Evolutionary conservation across 2,888 invertebrate species (phyloP).

Genomic region (Sinopyrophorus schimmeli): DNA sequence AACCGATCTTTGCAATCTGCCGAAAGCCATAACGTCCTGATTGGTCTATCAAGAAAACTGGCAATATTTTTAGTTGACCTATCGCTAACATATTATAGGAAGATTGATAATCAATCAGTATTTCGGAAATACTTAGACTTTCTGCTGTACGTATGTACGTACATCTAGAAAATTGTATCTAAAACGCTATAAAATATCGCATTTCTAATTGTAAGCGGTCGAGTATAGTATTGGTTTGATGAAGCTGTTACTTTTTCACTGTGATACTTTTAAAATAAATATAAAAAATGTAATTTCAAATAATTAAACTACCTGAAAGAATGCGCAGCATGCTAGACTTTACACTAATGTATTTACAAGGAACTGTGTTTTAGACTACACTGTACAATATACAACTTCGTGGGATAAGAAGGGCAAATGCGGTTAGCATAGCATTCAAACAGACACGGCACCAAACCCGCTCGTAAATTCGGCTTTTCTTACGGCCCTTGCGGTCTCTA

Average conservation of each 20-base stretch:
- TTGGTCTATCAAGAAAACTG: constrained; percentile 49
- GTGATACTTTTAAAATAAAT: too few relatives aligned
- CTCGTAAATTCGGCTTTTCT: constrained; percentile 55
- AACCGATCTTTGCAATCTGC: constrained; percentile 40
- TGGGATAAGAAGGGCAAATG: constrained; percentile 34
- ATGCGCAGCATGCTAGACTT: too few relatives aligned
- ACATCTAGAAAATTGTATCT: too few relatives aligned
- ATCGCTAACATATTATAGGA: constrained; percentile 46
- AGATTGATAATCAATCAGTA: constrained; percentile 52
- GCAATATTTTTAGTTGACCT: constrained; percentile 47
- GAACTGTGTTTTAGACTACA: constrained; percentile 31
- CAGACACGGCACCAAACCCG: constrained; percentile 48
- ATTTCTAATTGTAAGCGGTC: too few relatives aligned
- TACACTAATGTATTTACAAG: constrained; percentile 32
- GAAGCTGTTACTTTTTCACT: too few relatives aligned
- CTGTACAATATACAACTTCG: constrained; percentile 33
- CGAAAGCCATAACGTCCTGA: constrained; percentile 46
- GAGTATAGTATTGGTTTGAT: too few relatives aligned
- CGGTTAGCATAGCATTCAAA: constrained; percentile 48
- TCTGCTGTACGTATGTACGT: too few relatives aligned
- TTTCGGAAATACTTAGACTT: too few relatives aligned
- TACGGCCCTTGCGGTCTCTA: constrained; percentile 53
- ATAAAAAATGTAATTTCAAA: too few relatives aligned
- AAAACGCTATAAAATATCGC: too few relatives aligned
- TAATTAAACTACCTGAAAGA: too few relatives aligned